phyloP scores from a whole-genome alignment of 1,140 invertebrate species.

The Nephotettix cincticeps region DNA sequence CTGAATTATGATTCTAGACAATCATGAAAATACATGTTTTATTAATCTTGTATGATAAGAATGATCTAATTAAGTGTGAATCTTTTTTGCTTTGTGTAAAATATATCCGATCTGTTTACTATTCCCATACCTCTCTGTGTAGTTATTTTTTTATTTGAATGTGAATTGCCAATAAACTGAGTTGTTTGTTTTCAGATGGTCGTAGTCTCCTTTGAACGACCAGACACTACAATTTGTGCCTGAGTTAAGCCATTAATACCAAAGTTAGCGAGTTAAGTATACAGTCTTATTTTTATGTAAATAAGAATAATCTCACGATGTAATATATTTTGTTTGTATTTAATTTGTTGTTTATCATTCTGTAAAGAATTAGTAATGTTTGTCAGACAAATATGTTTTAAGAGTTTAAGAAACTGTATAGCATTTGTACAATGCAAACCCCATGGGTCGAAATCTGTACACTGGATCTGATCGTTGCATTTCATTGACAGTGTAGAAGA shows the following conservation, averaged over 20 bases:
- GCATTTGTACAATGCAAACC: slow-evolving; percentile 6
- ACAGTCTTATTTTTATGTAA: slow-evolving; percentile 17
- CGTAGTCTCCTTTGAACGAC: not conserved
- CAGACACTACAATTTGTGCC: slow-evolving; percentile 24
- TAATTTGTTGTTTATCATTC: slow-evolving; percentile 20
- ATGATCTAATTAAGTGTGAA: too few relatives aligned
- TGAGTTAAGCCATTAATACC: slow-evolving; percentile 27
- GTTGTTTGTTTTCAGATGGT: slow-evolving; percentile 15
- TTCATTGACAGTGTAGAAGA: not conserved
- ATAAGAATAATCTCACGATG: slow-evolving; percentile 8
- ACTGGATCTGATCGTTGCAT: not conserved
- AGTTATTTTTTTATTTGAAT: too few relatives aligned
- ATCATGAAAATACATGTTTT: too few relatives aligned
- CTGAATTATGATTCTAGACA: too few relatives aligned
- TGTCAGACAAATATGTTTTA: slow-evolving; percentile 17
- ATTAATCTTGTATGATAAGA: too few relatives aligned
- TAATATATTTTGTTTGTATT: slow-evolving; percentile 17
- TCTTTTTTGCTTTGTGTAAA: too few relatives aligned
- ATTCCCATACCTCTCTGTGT: too few relatives aligned
- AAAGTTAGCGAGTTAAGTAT: slow-evolving; percentile 16
- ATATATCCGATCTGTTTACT: too few relatives aligned
- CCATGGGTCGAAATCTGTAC: not conserved
- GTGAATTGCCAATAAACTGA: too few relatives aligned
- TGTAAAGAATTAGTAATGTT: slow-evolving; percentile 22
- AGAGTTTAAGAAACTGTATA: slow-evolving; percentile 6